Percentiles rank a stretch among this genome's conserved stretches.
These are phyloP conservation scores for Chelonus formosanus DNA, from an alignment of 2,888 invertebrate species.

Conservation along the genomic window DNA sequence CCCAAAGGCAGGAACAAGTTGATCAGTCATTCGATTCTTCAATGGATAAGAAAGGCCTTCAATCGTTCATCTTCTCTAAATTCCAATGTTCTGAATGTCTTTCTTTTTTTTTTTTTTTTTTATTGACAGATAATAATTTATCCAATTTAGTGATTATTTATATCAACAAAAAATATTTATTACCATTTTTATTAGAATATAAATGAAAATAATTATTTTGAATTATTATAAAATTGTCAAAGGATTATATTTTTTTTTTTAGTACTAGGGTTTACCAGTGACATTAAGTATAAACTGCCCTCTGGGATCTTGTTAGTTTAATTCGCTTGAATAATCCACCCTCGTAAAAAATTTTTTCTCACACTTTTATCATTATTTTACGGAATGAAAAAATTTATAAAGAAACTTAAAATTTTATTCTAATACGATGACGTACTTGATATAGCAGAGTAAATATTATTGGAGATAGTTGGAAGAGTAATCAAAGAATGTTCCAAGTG, in stretches of 20 bases:
- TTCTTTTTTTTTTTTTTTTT: too few relatives aligned
- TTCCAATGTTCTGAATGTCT: too few relatives aligned
- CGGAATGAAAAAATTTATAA: too few relatives aligned
- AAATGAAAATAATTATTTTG: not conserved
- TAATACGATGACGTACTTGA: too few relatives aligned
- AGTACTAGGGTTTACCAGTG: constrained; percentile 51
- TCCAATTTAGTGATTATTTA: too few relatives aligned
- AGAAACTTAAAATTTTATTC: too few relatives aligned
- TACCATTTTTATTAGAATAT: too few relatives aligned
- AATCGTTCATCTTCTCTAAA: too few relatives aligned
- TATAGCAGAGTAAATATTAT: not conserved
- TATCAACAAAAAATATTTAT: too few relatives aligned
- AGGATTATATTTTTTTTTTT: constrained; percentile 41
- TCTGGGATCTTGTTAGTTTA: constrained; percentile 63
- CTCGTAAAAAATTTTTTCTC: constrained; percentile 32
- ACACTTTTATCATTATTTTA: not conserved
- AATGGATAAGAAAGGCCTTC: not conserved
- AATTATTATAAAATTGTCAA: constrained; percentile 39
- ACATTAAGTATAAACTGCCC: constrained; percentile 61
- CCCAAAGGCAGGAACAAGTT: constrained; percentile 45
- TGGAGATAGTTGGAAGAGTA: constrained; percentile 21
- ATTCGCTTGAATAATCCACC: constrained; percentile 49
- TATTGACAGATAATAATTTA: too few relatives aligned
- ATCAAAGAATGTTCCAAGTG: constrained; percentile 55
- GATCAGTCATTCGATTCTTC: constrained; percentile 52